Conservation (phyloP, 2,797 vertebrate genomes). For the Holocentrus rufus region DNA sequence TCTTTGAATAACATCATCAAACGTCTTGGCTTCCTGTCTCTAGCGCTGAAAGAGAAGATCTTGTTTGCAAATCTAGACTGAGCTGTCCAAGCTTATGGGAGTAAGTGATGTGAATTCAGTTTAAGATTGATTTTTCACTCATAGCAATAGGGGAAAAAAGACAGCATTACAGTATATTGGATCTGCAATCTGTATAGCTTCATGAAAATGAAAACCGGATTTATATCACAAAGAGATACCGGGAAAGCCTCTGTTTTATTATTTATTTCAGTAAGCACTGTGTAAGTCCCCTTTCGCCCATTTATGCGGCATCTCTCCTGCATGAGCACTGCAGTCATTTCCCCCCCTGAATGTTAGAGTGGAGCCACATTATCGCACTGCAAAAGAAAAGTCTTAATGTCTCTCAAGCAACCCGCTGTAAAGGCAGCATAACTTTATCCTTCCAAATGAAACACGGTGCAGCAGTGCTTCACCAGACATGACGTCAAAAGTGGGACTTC, state of each 20-base stretch:
- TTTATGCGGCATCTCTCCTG: neutral
- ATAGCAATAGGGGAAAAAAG: neutral
- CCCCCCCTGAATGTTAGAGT: slow-evolving; percentile 19
- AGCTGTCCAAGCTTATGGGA: slow-evolving; percentile 6
- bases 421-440: slow-evolving; percentile 18
- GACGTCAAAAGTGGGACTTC: slow-evolving; percentile 35
- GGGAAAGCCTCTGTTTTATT: slow-evolving; percentile 5
- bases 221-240: slow-evolving; percentile 3
- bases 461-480: slow-evolving; percentile 5
- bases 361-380: slow-evolving; percentile 7
- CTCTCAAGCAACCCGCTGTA: neutral
- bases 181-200: slow-evolving; percentile 8
- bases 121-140: neutral
- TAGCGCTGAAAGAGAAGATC: neutral
- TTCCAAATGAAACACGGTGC: slow-evolving; percentile 5
- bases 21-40: neutral
- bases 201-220: neutral
- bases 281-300: slow-evolving; percentile 9
- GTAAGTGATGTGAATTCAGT: neutral
- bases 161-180: neutral
- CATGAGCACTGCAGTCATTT: slow-evolving; percentile 1
- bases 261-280: slow-evolving; percentile 2
- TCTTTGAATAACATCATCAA: neutral
- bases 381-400: neutral
- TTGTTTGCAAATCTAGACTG: slow-evolving; percentile 6